Evolutionary conservation across 2,888 invertebrate species (phyloP), one percentile per base, ranked within the genome.

Genomic region (Eugnorisma glareosa): DNA sequence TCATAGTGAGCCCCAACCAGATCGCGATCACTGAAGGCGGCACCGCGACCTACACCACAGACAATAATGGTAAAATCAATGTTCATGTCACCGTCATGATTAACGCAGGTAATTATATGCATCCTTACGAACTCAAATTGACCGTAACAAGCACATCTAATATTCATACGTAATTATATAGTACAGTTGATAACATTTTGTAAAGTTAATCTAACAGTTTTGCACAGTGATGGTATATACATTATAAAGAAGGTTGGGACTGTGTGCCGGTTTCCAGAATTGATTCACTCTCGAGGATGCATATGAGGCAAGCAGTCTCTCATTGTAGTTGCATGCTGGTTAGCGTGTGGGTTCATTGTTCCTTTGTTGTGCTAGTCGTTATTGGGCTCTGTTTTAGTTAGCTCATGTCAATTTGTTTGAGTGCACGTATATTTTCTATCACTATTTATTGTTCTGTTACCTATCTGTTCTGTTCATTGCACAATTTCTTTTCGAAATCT

Each of bases 81-180:
- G 98, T 98, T 94, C 98, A 98, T 97, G 98, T 98, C 94, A 98
- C 98, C 94, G 98, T 98, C 95, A 98, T 98, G 96, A 99, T 98
- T 93, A 98, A 98, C 93, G 98, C 98, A 90, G 97, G 97, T 94
- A 96, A 96, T 95, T 96, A 96, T 96, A 95, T 96, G 96, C 96
- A 96, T 97, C 96, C 96, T 94, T 96, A 95, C 93, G 94, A 94
- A 94, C 91, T 87, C 85, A 86, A 92, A 90, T 90, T 90, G 88
- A 90, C 87, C 88, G 90, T 91, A 91, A 90, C 88, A 86, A 89
- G 94, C 93, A 94, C 93, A 91, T 88, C 89, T 85, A 85, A 87
- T 90, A 90, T 86, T 81, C 77, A 90, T 90, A 85, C 90, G 71
- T 85, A 86, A 89, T 88, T 35, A 88, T 90, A 89, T 83, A 91